A percentile compares a stretch with the other conserved stretches of the same genome.
Conservation (phyloP, 2,113 vertebrate species). For the Gallinago media region DNA sequence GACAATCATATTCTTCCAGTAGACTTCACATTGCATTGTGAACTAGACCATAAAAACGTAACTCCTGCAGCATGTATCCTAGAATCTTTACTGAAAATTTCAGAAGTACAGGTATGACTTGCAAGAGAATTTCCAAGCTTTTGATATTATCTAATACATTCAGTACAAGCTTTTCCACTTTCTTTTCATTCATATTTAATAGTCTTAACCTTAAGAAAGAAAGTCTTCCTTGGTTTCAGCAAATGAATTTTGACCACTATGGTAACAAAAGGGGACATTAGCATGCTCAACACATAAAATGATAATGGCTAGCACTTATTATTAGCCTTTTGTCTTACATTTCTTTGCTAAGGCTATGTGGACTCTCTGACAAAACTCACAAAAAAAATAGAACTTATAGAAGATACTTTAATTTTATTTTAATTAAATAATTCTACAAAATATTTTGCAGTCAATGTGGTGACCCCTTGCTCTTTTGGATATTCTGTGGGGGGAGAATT, state of each 20-base stretch:
- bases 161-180: constrained; percentile 35
- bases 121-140: background rate
- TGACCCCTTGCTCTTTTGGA: background rate
- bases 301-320: background rate
- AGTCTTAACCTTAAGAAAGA: background rate
- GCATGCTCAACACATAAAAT: background rate
- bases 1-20: background rate
- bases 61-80: background rate
- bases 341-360: background rate
- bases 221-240: background rate
- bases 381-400: background rate
- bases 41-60: background rate
- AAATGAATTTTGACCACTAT: background rate
- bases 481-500: background rate
- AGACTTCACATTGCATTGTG: background rate
- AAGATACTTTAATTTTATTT: background rate
- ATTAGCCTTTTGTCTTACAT: background rate
- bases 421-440: background rate
- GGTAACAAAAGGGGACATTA: background rate
- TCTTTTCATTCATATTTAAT: constrained; percentile 38
- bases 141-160: background rate
- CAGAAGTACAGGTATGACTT: background rate
- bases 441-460: background rate
- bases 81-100: background rate
- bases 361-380: background rate